Evolutionary conservation across 2,888 invertebrate genomes (phyloP).

Genomic region (Xestoiulus laeticollis): DNA sequence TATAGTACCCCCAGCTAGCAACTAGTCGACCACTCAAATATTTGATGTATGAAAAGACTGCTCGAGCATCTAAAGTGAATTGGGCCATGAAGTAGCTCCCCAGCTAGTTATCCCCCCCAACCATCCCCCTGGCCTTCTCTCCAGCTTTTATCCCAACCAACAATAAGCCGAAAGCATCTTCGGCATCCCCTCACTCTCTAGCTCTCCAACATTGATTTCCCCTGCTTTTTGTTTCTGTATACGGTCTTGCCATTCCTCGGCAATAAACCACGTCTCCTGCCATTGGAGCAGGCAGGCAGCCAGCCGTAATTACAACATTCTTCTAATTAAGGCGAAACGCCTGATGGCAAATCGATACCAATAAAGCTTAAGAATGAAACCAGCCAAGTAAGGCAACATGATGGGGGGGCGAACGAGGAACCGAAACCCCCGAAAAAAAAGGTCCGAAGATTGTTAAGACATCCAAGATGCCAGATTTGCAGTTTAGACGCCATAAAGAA

Average conservation of each 20-base stretch:
- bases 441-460: neutral
- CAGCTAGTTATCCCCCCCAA: conserved; percentile 23
- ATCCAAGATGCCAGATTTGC: conserved; percentile 6
- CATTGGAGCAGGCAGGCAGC: conserved; percentile 40
- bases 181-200: conserved; percentile 22
- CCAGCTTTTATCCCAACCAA: conserved; percentile 31
- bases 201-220: conserved; percentile 31
- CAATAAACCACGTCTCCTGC: conserved; percentile 32
- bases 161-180: conserved; percentile 31
- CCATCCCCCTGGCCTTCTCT: conserved; percentile 6
- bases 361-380: conserved; percentile 51
- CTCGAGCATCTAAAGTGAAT: conserved; percentile 47
- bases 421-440: neutral
- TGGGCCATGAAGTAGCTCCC: conserved; percentile 42
- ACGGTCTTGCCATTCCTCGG: neutral
- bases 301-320: conserved; percentile 51
- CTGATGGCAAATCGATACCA: conserved; percentile 54
- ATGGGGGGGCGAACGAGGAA: neutral
- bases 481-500: conserved; percentile 5
- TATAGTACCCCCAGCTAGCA: neutral
- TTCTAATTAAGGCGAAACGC: conserved; percentile 53
- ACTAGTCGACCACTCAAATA: conserved; percentile 28
- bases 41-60: conserved; percentile 38
- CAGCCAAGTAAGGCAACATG: neutral
- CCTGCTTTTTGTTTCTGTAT: conserved; percentile 50